These are phyloP conservation scores for Aurelia aurita complex sp. Pacific DNA, from an alignment of 30 jellyfish, hydroid and myxozoan genomes.

Conservation along the genomic window DNA sequence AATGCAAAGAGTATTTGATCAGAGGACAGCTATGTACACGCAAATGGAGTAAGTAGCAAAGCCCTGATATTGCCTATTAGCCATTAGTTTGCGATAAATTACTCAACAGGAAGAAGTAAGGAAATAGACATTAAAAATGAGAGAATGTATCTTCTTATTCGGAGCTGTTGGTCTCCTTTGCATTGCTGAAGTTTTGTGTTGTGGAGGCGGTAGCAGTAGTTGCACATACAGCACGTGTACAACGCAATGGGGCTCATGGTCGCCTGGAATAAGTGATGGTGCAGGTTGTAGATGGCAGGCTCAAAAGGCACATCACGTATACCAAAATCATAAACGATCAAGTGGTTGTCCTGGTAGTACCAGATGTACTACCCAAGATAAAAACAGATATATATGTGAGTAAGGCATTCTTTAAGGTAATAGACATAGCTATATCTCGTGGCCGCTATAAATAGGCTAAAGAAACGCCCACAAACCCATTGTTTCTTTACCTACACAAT, in stretches of 20 bases:
- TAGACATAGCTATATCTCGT: too few relatives aligned
- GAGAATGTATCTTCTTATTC: too few relatives aligned
- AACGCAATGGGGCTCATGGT: slow-evolving; percentile 46
- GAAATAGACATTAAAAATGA: too few relatives aligned
- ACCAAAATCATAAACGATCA: slow-evolving; percentile 52
- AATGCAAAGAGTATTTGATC: too few relatives aligned
- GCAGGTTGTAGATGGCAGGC: slow-evolving; percentile 54
- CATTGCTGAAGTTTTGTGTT: slow-evolving; percentile 15
- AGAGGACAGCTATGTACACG: too few relatives aligned
- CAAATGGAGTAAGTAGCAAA: too few relatives aligned
- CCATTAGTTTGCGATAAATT: too few relatives aligned
- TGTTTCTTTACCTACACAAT: too few relatives aligned
- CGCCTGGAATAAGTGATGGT: slow-evolving; percentile 50
- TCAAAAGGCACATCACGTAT: slow-evolving; percentile 21
- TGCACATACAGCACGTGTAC: slow-evolving; percentile 72
- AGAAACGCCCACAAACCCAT: too few relatives aligned
- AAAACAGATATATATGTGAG: slow-evolving; percentile 63
- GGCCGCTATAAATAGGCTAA: too few relatives aligned
- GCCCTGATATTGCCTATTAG: too few relatives aligned
- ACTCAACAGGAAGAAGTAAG: too few relatives aligned
- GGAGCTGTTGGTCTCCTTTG: background rate
- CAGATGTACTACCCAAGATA: slow-evolving; percentile 46
- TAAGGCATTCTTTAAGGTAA: background rate
- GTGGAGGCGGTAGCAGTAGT: slow-evolving; percentile 60
- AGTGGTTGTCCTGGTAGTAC: slow-evolving; percentile 76